Evolutionary conservation across 92 coral and sea anemone species (phyloP).

Genomic region (Meandrina meandrites): DNA sequence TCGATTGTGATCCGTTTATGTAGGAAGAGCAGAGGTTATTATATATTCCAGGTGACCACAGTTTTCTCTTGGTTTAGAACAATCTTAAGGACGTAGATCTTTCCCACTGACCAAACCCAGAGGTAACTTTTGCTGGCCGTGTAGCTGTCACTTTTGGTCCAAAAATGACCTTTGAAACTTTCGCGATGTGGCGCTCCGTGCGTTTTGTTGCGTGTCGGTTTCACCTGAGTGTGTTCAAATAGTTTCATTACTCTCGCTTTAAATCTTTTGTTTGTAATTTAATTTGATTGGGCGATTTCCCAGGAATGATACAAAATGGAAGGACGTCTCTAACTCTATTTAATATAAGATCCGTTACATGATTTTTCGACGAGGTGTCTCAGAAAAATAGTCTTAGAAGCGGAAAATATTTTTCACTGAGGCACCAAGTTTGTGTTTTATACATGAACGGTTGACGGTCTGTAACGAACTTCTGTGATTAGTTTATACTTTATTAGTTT

Average conservation of each 20-base stretch:
- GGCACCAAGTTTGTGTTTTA: background rate
- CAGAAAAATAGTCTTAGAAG: too few relatives aligned
- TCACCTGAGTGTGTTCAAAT: slow-evolving; percentile 7
- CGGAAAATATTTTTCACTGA: too few relatives aligned
- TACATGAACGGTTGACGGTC: background rate
- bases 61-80: background rate
- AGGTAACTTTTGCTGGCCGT: background rate
- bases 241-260: slow-evolving; percentile 10
- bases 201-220: background rate
- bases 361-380: background rate
- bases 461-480: background rate
- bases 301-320: background rate
- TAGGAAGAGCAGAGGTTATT: background rate
- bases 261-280: background rate
- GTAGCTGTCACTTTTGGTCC: background rate
- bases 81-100: background rate
- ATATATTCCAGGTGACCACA: slow-evolving; percentile 15
- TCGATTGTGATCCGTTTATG: background rate
- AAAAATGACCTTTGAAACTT: background rate
- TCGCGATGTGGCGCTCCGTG: background rate
- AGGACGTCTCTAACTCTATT: background rate
- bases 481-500: background rate
- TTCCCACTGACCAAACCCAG: background rate
- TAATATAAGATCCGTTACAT: background rate
- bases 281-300: background rate